Base-by-base conservation (phyloP, 2,797 vertebrate species). In the Anguilla pacifica region DNA sequence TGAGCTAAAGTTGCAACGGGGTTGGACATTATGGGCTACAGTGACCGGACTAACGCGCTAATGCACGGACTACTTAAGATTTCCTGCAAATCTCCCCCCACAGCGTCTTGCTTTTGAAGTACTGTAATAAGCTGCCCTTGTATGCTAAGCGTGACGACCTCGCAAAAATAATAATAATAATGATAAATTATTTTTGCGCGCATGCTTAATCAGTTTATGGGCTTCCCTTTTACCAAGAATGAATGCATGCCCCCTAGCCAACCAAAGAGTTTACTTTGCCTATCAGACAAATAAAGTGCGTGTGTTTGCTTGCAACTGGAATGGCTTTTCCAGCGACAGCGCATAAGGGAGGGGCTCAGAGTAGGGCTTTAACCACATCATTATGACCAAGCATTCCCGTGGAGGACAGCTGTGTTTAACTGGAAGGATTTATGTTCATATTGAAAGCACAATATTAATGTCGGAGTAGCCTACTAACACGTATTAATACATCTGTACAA, bases 331-430 rank as follows among this genome's bases (percentile, higher is more conserved):
- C 61, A 83, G 51, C 85, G 15, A 31, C 74, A 57, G 19, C 43
- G 25, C 13, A 15, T 53, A 88, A 51, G 61, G 84, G 46, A 55
- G 51, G 55, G 19, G 87, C 15, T 39, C 87, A 93, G 61, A 93
- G 90, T 90, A 7, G 35, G 5, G 19, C 61, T 67, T 55, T 86
- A 86, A 84, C 84, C 84, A 88, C 55, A 83, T 90, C 93, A 93
- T 3, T 25, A 57, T 95, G 94, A 94, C 93, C 91, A 90, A 93
- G 94, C 94, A 67, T 67, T 67, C 61, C 22, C 4, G 4, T 67
- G 61, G 6, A 9, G 25, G 13, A 2, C 61, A 19, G 59, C 17
- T 61, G 17, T 67, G 13, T n/a, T n/a, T 3, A 17, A 5, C 22
- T 67, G 61, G 4, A 61, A 61, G 19, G 3, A 67, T 67, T 67